phyloP scores from a whole-genome alignment of 2,113 vertebrate genomes.

The Cynopterus brachyotis region DNA sequence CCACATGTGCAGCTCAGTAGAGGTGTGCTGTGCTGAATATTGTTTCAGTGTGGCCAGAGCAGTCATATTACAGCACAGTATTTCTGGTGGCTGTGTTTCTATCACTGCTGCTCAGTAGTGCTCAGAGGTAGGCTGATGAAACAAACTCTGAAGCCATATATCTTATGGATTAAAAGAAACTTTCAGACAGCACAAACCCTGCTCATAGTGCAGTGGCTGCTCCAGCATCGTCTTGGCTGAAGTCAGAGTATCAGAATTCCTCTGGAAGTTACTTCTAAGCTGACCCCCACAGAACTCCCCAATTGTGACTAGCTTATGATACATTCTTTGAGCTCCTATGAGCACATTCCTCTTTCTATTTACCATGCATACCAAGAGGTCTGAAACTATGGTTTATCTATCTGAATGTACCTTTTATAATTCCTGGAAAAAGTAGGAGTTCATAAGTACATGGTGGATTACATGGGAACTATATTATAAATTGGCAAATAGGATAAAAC shows the following conservation, averaged over 20 bases:
- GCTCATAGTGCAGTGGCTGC: not conserved
- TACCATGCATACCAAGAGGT: not conserved
- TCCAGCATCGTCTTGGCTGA: not conserved
- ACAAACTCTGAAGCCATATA: constrained; percentile 13
- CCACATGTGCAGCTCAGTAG: constrained; percentile 40
- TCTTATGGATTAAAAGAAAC: constrained; percentile 10
- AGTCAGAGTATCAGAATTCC: not conserved
- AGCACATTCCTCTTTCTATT: not conserved
- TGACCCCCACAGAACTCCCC: not conserved
- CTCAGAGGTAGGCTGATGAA: constrained; percentile 63
- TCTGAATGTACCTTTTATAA: not conserved
- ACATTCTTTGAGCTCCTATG: not conserved
- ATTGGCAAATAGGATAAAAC: not conserved
- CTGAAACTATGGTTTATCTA: not conserved
- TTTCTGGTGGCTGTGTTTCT: constrained; percentile 19
- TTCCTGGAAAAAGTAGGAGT: not conserved
- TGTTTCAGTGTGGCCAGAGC: not conserved
- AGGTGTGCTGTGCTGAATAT: constrained; percentile 48
- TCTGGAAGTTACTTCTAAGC: not conserved
- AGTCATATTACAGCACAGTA: not conserved
- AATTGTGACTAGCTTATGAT: not conserved
- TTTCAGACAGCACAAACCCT: not conserved
- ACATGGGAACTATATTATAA: not conserved
- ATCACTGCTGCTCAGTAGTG: constrained; percentile 1
- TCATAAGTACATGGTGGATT: not conserved